phyloP scores from a whole-genome alignment of 2,888 invertebrate species.

The Drosophila nr. medialis region DNA sequence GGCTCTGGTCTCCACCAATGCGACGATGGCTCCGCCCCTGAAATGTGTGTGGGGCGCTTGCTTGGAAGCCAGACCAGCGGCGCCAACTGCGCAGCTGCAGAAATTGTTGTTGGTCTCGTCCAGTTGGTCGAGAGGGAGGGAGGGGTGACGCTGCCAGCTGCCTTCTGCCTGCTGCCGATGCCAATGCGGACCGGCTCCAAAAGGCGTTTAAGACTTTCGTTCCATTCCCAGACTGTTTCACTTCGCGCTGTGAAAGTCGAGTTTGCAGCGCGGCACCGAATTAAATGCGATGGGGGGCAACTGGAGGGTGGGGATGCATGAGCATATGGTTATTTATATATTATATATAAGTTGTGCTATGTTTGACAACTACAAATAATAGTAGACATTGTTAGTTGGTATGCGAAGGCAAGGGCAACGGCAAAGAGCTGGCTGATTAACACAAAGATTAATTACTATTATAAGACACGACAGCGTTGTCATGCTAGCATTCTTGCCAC shows the following conservation, averaged over 20 bases:
- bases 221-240: conserved; percentile 68
- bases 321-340: conserved; percentile 14
- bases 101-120: conserved; percentile 58
- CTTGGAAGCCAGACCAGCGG: conserved; percentile 61
- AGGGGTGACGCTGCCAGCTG: conserved; percentile 32
- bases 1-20: conserved; percentile 63
- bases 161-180: conserved; percentile 25
- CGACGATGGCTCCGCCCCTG: conserved; percentile 72
- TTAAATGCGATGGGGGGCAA: neutral
- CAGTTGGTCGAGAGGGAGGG: conserved; percentile 62
- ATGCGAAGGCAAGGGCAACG: neutral
- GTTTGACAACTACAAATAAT: conserved; percentile 9
- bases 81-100: conserved; percentile 71
- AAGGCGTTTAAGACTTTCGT: conserved; percentile 54
- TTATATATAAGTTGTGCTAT: neutral
- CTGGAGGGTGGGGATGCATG: neutral
- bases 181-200: conserved; percentile 32
- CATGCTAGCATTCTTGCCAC: neutral
- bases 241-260: conserved; percentile 7
- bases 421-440: conserved; percentile 10
- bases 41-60: conserved; percentile 59
- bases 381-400: neutral
- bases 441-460: conserved; percentile 1
- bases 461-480: neutral
- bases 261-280: conserved; percentile 9